Percentiles rank a stretch among this genome's conserved stretches.
Conservation (phyloP, 2,797 vertebrate genomes). For the Hydrophis major region DNA sequence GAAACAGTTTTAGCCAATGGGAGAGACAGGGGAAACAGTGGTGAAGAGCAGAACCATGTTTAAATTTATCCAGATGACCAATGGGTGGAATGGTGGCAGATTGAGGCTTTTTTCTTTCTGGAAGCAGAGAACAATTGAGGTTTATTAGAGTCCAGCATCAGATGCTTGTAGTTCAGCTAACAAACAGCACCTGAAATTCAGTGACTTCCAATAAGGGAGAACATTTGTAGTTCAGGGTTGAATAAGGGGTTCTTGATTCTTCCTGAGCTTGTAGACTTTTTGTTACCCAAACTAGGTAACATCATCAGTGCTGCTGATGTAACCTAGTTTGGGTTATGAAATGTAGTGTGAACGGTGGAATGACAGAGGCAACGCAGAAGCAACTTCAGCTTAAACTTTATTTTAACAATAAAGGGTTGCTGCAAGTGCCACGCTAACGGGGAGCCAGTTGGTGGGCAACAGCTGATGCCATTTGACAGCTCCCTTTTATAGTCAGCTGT, state of each 20-base stretch:
- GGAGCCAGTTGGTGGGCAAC: no score
- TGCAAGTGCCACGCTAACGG: no score
- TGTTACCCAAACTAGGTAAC: no score
- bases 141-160: neutral
- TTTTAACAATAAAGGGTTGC: no score
- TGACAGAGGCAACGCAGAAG: no score
- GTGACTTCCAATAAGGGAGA: neutral
- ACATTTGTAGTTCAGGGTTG: neutral
- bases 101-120: neutral
- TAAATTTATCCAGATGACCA: neutral
- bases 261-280: neutral
- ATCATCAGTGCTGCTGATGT: neutral
- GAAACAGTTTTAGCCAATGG: neutral
- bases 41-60: neutral
- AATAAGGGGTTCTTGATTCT: neutral
- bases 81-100: neutral
- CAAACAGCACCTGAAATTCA: neutral
- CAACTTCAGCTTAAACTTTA: no score
- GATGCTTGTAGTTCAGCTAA: neutral
- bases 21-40: neutral
- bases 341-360: neutral
- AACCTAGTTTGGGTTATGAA: neutral
- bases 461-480: no score
- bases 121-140: neutral
- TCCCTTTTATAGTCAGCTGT: no score